Evolutionary conservation across 1,140 invertebrate species (phyloP).

Genomic region (Sipha flava): DNA sequence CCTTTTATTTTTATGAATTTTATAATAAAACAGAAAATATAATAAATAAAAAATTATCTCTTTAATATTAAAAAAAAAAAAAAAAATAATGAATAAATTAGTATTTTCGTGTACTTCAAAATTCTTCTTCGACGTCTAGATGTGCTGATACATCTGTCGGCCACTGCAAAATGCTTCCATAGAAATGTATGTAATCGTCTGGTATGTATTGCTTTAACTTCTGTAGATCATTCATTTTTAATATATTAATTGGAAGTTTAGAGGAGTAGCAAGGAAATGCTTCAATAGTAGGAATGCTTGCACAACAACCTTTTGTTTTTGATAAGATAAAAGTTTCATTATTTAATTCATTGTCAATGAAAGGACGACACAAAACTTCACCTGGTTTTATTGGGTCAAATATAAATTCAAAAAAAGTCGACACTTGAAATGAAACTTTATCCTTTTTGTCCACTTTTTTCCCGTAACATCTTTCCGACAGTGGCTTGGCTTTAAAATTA

Average conservation of each 20-base stretch:
- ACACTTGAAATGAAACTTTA: neutral
- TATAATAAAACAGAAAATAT: no score
- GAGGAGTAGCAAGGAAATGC: neutral
- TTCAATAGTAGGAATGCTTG: neutral
- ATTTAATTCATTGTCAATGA: neutral
- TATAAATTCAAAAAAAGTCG: neutral
- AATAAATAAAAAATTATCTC: neutral
- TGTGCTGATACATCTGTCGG: neutral
- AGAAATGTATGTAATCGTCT: neutral
- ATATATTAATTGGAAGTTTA: slow-evolving; percentile 1
- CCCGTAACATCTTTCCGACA: neutral
- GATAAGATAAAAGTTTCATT: neutral
- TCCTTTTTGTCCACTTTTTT: neutral
- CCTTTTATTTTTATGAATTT: slow-evolving; percentile 3
- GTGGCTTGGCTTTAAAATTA: neutral
- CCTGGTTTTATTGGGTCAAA: neutral
- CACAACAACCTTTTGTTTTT: neutral
- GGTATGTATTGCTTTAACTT: neutral
- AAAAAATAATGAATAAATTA: neutral
- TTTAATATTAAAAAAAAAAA: no score
- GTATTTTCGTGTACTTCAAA: neutral
- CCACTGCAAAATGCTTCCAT: neutral
- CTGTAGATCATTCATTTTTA: neutral
- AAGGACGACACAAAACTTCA: neutral
- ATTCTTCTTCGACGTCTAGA: neutral